Evolutionary conservation across 2,888 invertebrate species (phyloP).

Genomic region (Aethes cnicana): DNA sequence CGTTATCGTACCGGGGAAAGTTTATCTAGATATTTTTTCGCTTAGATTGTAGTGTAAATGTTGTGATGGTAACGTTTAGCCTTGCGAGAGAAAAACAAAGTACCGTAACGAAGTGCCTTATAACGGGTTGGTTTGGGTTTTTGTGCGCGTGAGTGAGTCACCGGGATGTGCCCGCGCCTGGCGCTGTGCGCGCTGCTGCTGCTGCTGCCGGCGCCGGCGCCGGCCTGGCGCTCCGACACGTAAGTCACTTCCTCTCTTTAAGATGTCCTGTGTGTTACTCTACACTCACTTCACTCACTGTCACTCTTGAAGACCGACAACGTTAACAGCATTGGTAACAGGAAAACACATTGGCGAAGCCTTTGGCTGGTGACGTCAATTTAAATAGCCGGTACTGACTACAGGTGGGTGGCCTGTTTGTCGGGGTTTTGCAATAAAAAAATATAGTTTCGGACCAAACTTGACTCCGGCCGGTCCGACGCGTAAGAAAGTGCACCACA

Average conservation of each 20-base stretch:
- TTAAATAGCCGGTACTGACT: too few relatives aligned
- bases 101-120: slow-evolving; percentile 73
- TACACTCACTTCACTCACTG: too few relatives aligned
- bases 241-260: too few relatives aligned
- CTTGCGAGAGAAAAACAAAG: slow-evolving; percentile 52
- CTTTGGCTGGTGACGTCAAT: too few relatives aligned
- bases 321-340: too few relatives aligned
- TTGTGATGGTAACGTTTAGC: slow-evolving; percentile 42
- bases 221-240: slow-evolving; percentile 55
- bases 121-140: slow-evolving; percentile 40
- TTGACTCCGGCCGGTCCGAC: too few relatives aligned
- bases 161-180: slow-evolving; percentile 58
- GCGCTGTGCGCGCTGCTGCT: slow-evolving; percentile 57
- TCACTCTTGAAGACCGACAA: too few relatives aligned
- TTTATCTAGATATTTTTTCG: slow-evolving; percentile 36
- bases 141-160: slow-evolving; percentile 56
- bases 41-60: slow-evolving; percentile 25
- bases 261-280: too few relatives aligned
- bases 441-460: too few relatives aligned
- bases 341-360: too few relatives aligned
- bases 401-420: too few relatives aligned
- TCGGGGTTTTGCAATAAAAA: too few relatives aligned
- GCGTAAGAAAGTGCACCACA: slow-evolving; percentile 48
- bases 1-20: slow-evolving; percentile 59
- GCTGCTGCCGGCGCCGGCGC: slow-evolving; percentile 59